Percentiles rank a stretch among this genome's conserved stretches.
phyloP scores from a whole-genome alignment of 1,140 invertebrate species.

The Scaptomyza pallida region DNA sequence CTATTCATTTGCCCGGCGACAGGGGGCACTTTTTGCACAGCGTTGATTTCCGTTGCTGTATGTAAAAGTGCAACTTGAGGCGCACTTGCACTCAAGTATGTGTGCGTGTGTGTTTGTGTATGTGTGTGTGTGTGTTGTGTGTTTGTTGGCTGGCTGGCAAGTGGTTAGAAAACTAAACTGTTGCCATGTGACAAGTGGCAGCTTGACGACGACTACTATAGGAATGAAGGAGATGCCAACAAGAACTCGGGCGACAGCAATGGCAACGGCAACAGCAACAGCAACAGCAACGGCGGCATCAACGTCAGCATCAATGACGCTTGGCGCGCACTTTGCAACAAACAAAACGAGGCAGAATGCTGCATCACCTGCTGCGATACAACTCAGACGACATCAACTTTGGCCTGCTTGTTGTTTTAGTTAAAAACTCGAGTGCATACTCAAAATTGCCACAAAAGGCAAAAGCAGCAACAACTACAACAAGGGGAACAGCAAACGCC shows the following conservation, averaged over 20 bases:
- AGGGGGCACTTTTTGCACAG: slow-evolving; percentile 67
- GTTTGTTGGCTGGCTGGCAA: slow-evolving; percentile 49
- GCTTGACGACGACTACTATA: slow-evolving; percentile 66
- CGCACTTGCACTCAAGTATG: slow-evolving; percentile 71
- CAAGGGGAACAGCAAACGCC: slow-evolving; percentile 24
- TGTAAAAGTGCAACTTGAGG: slow-evolving; percentile 81
- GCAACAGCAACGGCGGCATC: slow-evolving; percentile 70
- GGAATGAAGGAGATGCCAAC: slow-evolving; percentile 46
- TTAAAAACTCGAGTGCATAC: slow-evolving; percentile 74
- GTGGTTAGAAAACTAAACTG: slow-evolving; percentile 78
- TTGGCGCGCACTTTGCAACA: slow-evolving; percentile 68
- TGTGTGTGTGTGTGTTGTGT: slow-evolving; percentile 21
- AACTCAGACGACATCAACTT: slow-evolving; percentile 44
- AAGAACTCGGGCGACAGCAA: slow-evolving; percentile 9
- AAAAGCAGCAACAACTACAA: slow-evolving; percentile 11
- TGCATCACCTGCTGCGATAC: slow-evolving; percentile 36
- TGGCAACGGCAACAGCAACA: slow-evolving; percentile 20
- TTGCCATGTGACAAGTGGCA: slow-evolving; percentile 81
- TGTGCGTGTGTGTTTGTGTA: slow-evolving; percentile 46
- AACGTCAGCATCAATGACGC: slow-evolving; percentile 78
- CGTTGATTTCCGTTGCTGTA: slow-evolving; percentile 79
- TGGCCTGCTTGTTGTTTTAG: slow-evolving; percentile 73
- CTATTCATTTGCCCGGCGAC: slow-evolving; percentile 78
- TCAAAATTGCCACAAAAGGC: slow-evolving; percentile 75
- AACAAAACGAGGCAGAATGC: slow-evolving; percentile 61